Base-by-base conservation (phyloP, 2,797 vertebrate genomes). In the Lepus townsendii region DNA sequence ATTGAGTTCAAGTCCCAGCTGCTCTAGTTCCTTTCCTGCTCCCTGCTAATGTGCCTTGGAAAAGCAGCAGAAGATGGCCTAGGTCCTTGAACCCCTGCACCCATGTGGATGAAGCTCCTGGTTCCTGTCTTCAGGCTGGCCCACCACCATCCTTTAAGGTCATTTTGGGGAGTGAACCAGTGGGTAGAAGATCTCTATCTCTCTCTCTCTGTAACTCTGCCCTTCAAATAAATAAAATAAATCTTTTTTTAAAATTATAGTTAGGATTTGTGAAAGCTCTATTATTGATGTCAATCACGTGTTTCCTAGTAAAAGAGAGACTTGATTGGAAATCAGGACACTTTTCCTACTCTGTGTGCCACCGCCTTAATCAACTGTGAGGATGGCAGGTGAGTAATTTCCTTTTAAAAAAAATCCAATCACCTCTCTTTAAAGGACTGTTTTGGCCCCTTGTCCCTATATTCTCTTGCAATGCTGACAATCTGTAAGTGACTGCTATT, bases 231-330 rank as follows among this genome's bases (percentile, higher is more conserved):
- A 57, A 57, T 57, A 57, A 47, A 47, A 47, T 47, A 47, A 47
- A 47, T 47, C 42, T 47, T 47, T 47, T 47, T 57, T 57, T 57
- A 57, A 20, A 16, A 35, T 38, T 78, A n/a, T 63, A 72, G 26
- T 71, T 32, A 62, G 30, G 22, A 19, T 69, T 75, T 82, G 13
- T 76, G 20, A 27, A 6, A 26, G 77, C 77, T 91, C 60, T 82
- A 26, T 7, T 83, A 19, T 75, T 54, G 38, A 10, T 92, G 69
- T 30, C 47, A 42, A 17, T 78, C 32, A 30, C 38, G 11, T 30
- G 20, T 32, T 83, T 88, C n/a, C 78, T 78, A 73, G 24, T 85
- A 9, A 72, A 93, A 94, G 83, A 16, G 52, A 93, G 63, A 62
- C 13, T 73, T 42, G n/a, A 57, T 32, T 77, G 30, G 5, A 75